Evolutionary conservation across 2,113 vertebrate genomes (phyloP).

Genomic region (Zosterops borbonicus): DNA sequence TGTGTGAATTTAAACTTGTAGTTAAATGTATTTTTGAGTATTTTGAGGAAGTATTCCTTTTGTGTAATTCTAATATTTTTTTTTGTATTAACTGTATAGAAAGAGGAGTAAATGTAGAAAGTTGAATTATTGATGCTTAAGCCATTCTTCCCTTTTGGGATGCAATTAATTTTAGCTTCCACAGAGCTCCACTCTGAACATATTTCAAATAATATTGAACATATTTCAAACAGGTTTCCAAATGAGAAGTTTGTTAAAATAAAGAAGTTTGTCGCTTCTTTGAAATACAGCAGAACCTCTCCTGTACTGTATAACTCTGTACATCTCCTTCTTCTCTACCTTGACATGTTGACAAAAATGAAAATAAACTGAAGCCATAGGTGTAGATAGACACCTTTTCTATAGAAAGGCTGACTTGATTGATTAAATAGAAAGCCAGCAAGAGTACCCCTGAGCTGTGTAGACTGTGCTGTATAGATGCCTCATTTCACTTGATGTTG

Average conservation of each 20-base stretch:
- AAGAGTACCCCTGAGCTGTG: not conserved
- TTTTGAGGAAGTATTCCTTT: not conserved
- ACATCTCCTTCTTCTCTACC: not conserved
- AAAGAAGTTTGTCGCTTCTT: not conserved
- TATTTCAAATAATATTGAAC: not conserved
- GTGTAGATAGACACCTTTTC: not conserved
- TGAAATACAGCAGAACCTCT: not conserved
- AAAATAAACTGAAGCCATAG: not conserved
- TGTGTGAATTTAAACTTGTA: not conserved
- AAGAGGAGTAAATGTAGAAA: not conserved
- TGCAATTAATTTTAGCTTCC: not conserved
- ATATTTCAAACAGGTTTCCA: not conserved
- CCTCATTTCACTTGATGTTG: not conserved
- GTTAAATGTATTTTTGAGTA: not conserved
- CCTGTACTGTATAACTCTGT: not conserved
- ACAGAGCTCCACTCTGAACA: not conserved
- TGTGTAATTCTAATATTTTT: not conserved
- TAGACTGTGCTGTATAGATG: not conserved
- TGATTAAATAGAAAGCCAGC: not conserved
- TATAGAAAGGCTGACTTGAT: not conserved
- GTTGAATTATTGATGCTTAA: not conserved
- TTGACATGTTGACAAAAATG: not conserved
- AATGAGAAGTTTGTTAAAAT: not conserved
- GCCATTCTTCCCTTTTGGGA: not conserved
- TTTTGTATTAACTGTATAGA: not conserved